Evolutionary conservation across 2,113 vertebrate species (phyloP).

Genomic region (Phoenicopterus ruber): DNA sequence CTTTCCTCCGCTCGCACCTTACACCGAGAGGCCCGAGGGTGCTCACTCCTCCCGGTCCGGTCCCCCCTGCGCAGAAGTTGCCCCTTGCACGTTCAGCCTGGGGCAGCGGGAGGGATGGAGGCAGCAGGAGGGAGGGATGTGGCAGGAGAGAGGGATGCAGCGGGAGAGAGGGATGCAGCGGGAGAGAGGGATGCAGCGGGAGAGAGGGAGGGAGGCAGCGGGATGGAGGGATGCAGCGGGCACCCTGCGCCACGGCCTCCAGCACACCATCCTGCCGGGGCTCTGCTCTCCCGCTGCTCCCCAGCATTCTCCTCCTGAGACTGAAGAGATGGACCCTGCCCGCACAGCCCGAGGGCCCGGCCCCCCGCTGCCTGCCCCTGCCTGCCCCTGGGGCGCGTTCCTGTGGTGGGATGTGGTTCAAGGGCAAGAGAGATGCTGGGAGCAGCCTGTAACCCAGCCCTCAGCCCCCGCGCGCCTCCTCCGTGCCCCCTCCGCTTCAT

Average conservation of each 20-base stretch:
- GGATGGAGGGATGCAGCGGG: not conserved
- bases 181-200: too few relatives aligned
- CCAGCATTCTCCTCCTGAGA: not conserved
- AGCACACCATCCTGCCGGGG: rapidly evolving
- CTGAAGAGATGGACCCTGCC: not conserved
- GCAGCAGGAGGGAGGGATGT: not conserved
- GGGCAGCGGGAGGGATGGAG: not conserved
- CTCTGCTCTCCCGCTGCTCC: not conserved
- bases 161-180: too few relatives aligned
- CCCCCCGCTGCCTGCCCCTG: not conserved
- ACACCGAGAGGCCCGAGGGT: rapidly evolving
- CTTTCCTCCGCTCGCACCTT: too few relatives aligned
- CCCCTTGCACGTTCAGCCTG: not conserved
- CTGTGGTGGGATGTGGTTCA: not conserved
- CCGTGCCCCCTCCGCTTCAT: rapidly evolving
- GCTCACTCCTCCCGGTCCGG: rapidly evolving
- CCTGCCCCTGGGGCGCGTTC: not conserved
- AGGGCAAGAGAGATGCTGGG: not conserved
- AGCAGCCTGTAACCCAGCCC: not conserved
- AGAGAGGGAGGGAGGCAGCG: too few relatives aligned
- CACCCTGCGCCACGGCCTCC: not conserved
- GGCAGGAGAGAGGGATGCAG: not conserved
- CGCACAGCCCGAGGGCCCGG: not conserved
- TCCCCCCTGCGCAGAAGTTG: not conserved
- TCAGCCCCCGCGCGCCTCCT: not conserved